Evolutionary conservation across 2,113 vertebrate species (phyloP).

Genomic region (Bubo bubo): DNA sequence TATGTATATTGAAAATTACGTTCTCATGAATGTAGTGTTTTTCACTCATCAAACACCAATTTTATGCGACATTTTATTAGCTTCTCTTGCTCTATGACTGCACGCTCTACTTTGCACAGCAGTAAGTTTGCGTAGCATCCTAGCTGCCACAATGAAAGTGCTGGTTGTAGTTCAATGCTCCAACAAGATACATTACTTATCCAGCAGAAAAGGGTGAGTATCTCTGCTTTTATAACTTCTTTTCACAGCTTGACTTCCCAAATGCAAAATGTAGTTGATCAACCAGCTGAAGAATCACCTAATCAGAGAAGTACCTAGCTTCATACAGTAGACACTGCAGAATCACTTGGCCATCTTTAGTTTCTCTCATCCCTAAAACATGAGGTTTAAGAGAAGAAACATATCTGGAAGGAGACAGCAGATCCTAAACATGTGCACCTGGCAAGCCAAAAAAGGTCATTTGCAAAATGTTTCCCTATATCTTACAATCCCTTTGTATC

Average conservation of each 20-base stretch:
- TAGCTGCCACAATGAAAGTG: neutral
- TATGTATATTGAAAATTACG: neutral
- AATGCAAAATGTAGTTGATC: neutral
- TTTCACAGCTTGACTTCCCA: neutral
- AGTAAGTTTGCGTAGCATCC: neutral
- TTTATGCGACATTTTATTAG: neutral
- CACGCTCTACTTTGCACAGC: neutral
- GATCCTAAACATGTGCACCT: neutral
- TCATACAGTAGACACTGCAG: neutral
- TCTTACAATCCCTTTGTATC: neutral
- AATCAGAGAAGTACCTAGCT: neutral
- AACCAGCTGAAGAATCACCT: neutral
- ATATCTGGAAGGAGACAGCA: neutral
- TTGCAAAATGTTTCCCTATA: neutral
- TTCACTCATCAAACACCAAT: neutral
- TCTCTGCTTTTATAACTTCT: neutral
- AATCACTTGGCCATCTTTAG: neutral
- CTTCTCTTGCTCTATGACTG: neutral
- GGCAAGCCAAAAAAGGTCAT: neutral
- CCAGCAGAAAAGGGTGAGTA: neutral
- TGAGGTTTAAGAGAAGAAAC: neutral
- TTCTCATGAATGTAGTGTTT: neutral
- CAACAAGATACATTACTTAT: neutral
- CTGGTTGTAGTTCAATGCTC: neutral
- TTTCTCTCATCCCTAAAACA: neutral